Evolutionary conservation across 2,888 invertebrate species (phyloP).

Genomic region (Baccha elongata): DNA sequence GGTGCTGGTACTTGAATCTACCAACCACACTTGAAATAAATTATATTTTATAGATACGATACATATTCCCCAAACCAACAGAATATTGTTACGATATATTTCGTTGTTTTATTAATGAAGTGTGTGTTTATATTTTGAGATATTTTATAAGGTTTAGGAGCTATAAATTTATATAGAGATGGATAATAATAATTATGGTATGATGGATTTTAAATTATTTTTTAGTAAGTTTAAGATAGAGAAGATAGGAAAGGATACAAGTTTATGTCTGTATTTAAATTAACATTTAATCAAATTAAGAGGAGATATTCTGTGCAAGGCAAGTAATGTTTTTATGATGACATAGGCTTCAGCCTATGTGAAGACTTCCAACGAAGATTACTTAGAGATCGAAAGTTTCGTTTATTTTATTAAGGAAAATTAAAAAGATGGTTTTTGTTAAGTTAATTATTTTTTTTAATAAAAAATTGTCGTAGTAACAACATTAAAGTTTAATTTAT

Average conservation of each 20-base stretch:
- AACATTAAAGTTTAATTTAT: too few relatives aligned
- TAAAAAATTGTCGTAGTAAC: too few relatives aligned
- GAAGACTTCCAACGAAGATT: too few relatives aligned
- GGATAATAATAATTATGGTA: not conserved
- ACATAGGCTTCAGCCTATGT: too few relatives aligned
- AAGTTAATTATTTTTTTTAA: too few relatives aligned
- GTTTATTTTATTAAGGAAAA: too few relatives aligned
- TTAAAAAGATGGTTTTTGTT: too few relatives aligned
- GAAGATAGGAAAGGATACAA: not conserved
- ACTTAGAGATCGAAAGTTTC: too few relatives aligned
- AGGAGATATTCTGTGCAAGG: too few relatives aligned
- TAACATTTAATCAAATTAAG: not conserved
- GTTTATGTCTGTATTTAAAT: not conserved
- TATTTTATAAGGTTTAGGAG: not conserved
- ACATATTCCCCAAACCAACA: not conserved
- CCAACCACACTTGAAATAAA: not conserved
- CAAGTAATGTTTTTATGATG: too few relatives aligned
- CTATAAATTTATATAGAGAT: not conserved
- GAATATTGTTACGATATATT: not conserved
- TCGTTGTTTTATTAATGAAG: conserved; percentile 11
- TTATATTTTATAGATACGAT: conserved; percentile 4
- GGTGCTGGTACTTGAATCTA: not conserved
- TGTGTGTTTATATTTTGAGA: not conserved
- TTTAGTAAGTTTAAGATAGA: not conserved
- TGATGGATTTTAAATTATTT: too few relatives aligned